Evolutionary conservation across 2,888 invertebrate species (phyloP).

Genomic region (Meganola albula): DNA sequence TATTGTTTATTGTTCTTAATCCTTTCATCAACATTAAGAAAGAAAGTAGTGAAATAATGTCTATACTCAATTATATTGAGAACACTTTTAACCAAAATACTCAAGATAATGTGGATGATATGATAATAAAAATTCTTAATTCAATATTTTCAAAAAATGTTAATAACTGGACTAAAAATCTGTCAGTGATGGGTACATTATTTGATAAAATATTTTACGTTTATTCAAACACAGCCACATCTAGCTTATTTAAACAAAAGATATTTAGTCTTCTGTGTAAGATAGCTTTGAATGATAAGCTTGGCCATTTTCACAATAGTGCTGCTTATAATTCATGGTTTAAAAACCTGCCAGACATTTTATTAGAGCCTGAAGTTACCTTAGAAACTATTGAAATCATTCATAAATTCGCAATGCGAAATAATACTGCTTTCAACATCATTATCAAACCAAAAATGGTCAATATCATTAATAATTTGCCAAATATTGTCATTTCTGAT

Average conservation of each 20-base stretch:
- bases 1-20: conserved; percentile 68
- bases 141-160: conserved; percentile 52
- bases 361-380: conserved; percentile 69
- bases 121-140: conserved; percentile 49
- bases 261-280: conserved; percentile 63
- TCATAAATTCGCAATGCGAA: conserved; percentile 76
- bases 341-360: conserved; percentile 72
- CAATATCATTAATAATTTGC: conserved; percentile 66
- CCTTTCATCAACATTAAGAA: conserved; percentile 54
- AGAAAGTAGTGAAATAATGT: conserved; percentile 47
- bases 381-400: conserved; percentile 75
- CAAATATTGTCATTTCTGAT: conserved; percentile 53
- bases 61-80: conserved; percentile 71
- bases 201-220: conserved; percentile 57
- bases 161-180: conserved; percentile 55
- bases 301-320: conserved; percentile 52
- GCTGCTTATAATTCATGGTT: conserved; percentile 72
- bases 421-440: conserved; percentile 67
- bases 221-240: conserved; percentile 48
- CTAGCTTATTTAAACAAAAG: conserved; percentile 48
- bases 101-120: conserved; percentile 39
- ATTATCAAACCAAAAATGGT: conserved; percentile 60
- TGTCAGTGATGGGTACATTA: conserved; percentile 47
- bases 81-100: conserved; percentile 55
- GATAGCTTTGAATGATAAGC: conserved; percentile 60